These are phyloP conservation scores for Ctena decussata DNA, from an alignment of 2,888 invertebrate species.

Conservation along the genomic window DNA sequence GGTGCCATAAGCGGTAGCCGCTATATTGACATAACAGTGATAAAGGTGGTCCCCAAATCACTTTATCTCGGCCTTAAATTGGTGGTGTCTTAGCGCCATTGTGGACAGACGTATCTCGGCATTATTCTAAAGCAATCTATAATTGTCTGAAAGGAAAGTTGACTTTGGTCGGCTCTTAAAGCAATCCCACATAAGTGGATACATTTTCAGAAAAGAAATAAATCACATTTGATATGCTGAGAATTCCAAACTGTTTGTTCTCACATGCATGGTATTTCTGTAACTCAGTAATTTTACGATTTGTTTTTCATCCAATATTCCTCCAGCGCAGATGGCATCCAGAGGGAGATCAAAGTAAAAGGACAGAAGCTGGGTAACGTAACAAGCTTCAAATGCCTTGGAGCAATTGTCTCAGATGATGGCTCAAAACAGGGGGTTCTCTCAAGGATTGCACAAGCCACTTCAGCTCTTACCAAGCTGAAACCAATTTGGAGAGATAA, in stretches of 20 bases:
- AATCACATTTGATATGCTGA: neutral
- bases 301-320: too few relatives aligned
- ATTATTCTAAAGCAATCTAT: conserved; percentile 51
- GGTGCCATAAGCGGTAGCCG: too few relatives aligned
- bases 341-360: too few relatives aligned
- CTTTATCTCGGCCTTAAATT: conserved; percentile 18
- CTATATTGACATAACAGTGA: conserved; percentile 41
- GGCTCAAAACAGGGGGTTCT: too few relatives aligned
- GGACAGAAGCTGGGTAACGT: too few relatives aligned
- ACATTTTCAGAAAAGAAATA: neutral
- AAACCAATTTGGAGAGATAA: too few relatives aligned
- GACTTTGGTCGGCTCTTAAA: conserved; percentile 41
- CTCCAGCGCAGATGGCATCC: too few relatives aligned
- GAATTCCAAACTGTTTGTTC: neutral
- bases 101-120: conserved; percentile 36
- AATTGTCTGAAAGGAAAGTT: conserved; percentile 41
- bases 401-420: too few relatives aligned
- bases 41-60: conserved; percentile 55
- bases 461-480: too few relatives aligned
- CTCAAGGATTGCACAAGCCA: too few relatives aligned
- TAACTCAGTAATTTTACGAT: too few relatives aligned
- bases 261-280: neutral
- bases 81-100: conserved; percentile 46
- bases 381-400: too few relatives aligned
- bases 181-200: conserved; percentile 28